These are phyloP conservation scores for Megaceryle alcyon DNA, from an alignment of 2,797 vertebrate genomes.

Conservation along the genomic window DNA sequence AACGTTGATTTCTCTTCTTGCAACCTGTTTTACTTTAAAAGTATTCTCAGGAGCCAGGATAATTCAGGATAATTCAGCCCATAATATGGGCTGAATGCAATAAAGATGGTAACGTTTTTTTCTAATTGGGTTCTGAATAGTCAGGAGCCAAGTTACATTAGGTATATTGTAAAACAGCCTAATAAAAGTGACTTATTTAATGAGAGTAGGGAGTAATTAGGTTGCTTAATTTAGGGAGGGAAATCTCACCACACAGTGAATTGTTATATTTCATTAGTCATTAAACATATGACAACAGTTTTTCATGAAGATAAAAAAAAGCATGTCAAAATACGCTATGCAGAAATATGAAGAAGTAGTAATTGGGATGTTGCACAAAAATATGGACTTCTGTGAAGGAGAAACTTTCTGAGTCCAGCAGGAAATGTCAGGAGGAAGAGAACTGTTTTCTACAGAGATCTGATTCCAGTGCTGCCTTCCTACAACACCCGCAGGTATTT, in stretches of 20 bases:
- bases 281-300: conserved; percentile 28
- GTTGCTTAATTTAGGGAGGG: conserved; percentile 19
- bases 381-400: neutral
- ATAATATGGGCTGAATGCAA: neutral
- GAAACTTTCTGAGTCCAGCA: neutral
- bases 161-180: conserved; percentile 6
- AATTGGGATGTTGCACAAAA: neutral
- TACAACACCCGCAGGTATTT: neutral
- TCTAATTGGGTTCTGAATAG: neutral
- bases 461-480: neutral
- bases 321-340: neutral
- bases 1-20: neutral
- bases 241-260: neutral
- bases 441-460: neutral
- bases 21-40: neutral
- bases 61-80: neutral
- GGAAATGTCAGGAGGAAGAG: neutral
- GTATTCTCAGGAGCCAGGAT: neutral
- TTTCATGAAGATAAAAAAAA: neutral
- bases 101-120: neutral
- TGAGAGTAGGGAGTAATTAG: conserved; percentile 20
- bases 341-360: neutral
- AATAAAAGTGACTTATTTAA: conserved; percentile 58
- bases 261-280: conserved; percentile 41
- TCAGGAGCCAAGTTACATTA: neutral